Evolutionary conservation across 2,888 invertebrate species (phyloP), one percentile per base, ranked within the genome.

Genomic region (Drosophila tanythrix): DNA sequence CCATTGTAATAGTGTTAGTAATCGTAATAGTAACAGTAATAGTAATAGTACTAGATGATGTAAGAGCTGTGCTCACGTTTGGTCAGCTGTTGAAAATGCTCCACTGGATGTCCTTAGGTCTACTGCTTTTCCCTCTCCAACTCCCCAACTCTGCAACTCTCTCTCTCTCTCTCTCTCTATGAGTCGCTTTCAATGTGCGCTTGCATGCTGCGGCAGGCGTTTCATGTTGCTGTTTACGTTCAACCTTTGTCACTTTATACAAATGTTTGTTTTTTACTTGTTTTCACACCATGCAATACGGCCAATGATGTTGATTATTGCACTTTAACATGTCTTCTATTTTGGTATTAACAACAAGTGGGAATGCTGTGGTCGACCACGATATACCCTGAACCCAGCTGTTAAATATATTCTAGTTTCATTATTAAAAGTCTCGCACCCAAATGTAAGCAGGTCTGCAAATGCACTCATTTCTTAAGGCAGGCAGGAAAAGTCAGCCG

Each of bases 31-130:
- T 33, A 33, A 33, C 5, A 0, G 11, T 33, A 33, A 33, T 35
- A 13, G 13, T 35, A 35, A 36, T 0, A 21, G 55, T 36, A 10
- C 11, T 11, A 63, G 67, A 51, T 76, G 60, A 76, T 76, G 72
- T 72, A 67, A 21, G 35, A 63, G 29, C 58, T 50, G n/a, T 59
- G 56, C 63, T 29, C 52, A 58, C 52, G 58, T 76, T 72, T 64
- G 72, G 68, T 57, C 65, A 64, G 61, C 60, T 48, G 51, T 68
- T 59, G 52, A 48, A 48, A 50, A 55, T 33, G n/a, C 27, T 46
- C 60, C 69, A 70, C 53, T 67, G 64, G 40, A 52, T 27, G 25
- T 50, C n/a, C 58, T 58, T 18, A 50, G 76, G 62, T 27, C 51
- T 53, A 29, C 35, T 60, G 56, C 33, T 51, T 40, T 43, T 56